These are phyloP conservation scores for Lithophane ornitopus DNA, from an alignment of 2,888 invertebrate species.

Conservation along the genomic window DNA sequence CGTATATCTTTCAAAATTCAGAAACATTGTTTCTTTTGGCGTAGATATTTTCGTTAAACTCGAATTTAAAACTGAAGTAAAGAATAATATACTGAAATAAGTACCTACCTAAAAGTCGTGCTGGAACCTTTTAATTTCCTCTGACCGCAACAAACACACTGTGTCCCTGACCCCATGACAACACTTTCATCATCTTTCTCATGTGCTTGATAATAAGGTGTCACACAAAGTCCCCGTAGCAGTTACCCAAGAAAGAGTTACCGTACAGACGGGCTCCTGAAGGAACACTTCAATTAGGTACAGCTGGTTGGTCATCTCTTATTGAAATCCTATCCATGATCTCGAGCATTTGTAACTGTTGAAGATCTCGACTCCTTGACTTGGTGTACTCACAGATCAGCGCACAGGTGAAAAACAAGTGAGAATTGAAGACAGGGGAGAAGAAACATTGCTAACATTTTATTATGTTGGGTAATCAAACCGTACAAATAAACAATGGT, in stretches of 20 bases:
- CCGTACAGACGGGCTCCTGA: not conserved
- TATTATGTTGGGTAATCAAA: not conserved
- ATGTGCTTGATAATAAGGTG: not conserved
- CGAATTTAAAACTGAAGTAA: not conserved
- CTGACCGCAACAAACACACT: not conserved
- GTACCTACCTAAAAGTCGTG: not conserved
- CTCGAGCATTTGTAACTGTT: not conserved
- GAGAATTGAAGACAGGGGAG: not conserved
- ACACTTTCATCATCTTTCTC: not conserved
- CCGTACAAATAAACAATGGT: not conserved
- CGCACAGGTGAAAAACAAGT: not conserved
- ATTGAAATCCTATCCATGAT: not conserved
- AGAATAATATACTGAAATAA: not conserved
- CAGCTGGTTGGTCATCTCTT: no score
- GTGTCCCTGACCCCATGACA: not conserved
- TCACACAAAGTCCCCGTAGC: not conserved
- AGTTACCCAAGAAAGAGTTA: not conserved
- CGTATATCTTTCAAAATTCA: not conserved
- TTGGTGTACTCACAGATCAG: not conserved
- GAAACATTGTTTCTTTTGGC: not conserved
- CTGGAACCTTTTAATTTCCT: not conserved
- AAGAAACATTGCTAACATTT: conserved; percentile 9
- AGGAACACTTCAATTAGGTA: not conserved
- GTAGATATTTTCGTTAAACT: not conserved
- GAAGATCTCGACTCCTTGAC: not conserved